phyloP scores from a whole-genome alignment of 2,113 vertebrate species.

The Fregata magnificens region DNA sequence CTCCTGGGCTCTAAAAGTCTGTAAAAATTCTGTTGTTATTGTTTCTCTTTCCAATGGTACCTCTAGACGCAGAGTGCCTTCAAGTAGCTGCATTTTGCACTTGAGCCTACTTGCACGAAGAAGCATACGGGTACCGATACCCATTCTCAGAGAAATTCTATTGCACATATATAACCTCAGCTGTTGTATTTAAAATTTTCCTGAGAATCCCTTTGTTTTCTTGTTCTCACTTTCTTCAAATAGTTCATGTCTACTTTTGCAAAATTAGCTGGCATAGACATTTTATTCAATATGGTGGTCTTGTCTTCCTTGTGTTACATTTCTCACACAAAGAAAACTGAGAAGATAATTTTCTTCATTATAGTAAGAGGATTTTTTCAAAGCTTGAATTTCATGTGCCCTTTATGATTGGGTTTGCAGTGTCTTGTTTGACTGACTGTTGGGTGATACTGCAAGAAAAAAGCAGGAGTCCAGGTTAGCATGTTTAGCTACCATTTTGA shows the following conservation, averaged over 20 bases:
- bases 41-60: not conserved
- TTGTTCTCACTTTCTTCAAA: not conserved
- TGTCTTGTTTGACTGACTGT: not conserved
- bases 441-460: not conserved
- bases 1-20: not conserved
- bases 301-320: not conserved
- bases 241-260: not conserved
- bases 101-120: not conserved
- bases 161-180: not conserved
- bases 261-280: not conserved
- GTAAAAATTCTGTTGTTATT: not conserved
- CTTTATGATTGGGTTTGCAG: not conserved
- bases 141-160: not conserved
- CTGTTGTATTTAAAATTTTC: not conserved
- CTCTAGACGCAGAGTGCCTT: not conserved
- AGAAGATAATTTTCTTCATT: not conserved
- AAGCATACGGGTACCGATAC: not conserved
- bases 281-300: not conserved
- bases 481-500: not conserved
- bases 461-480: not conserved
- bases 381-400: not conserved
- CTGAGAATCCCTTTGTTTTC: not conserved
- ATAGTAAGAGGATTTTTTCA: not conserved
- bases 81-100: not conserved
- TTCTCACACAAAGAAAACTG: not conserved